Base-by-base conservation (phyloP, 2,888 invertebrate species). In the Ormyrus thymus region DNA sequence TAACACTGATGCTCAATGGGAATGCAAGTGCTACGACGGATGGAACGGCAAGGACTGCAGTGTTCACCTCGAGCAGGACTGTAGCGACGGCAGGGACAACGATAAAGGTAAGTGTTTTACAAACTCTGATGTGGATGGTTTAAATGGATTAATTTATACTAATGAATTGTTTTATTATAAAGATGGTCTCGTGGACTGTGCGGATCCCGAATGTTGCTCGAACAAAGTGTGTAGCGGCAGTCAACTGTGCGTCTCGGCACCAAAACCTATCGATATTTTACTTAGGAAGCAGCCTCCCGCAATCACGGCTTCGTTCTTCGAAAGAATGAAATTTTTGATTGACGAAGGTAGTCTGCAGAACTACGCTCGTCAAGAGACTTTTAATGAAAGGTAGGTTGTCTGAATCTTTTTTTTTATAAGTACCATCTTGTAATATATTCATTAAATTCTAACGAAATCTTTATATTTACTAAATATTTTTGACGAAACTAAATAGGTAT, bases 281-380 rank as follows among this genome's bases (percentile, higher is more conserved):
- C 92, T 98, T 65, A 92, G 98, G 77, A 98, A 98, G 90, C 98
- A 98, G 89, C 97, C 98, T 0, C 98, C 98, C 3, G 97, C 97
- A 45, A 97, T 98, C 86, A 98, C 98, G 0, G 98, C 98, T 0
- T 98, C 98, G 0, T 99, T 99, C 93, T 98, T 97, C 89, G 98
- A 99, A 90, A 94, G 98, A 86, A 98, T 98, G 97, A 97, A 97
- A 89, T 99, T 99, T 92, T 93, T 99, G 83, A 98, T 99, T 84
- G 98, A 99, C 90, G 98, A 98, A 90, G 97, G 98, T 89, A 98
- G 98, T 90, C 94, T 99, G 72, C 99, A 99, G 91, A 98, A 97
- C 91, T 99, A 98, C 91, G 98, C 99, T 9, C 95, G 97, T 84
- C 94, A 96, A 89, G 97, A 97, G 89, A 97, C 97, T 51, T 99